Evolutionary conservation across 2,113 vertebrate species (phyloP).

Genomic region (Crotophaga sulcirostris): DNA sequence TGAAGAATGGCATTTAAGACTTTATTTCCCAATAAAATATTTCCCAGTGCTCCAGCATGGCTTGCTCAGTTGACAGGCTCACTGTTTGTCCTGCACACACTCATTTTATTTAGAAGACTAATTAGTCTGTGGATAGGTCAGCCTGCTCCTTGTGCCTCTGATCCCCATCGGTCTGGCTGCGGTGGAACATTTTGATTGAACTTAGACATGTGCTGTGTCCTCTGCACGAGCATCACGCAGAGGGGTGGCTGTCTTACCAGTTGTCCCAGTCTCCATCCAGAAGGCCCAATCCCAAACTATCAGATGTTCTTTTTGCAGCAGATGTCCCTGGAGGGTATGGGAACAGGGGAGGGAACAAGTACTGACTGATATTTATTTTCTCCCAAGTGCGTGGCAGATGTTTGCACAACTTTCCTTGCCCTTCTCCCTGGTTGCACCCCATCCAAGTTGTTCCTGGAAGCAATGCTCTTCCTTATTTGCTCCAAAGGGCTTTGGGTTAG

Average conservation of each 20-base stretch:
- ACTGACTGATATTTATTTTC: neutral
- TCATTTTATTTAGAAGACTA: constrained; percentile 21
- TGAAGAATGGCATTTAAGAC: constrained; percentile 20
- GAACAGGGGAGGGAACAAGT: neutral
- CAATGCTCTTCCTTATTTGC: neutral
- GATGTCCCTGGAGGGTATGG: neutral
- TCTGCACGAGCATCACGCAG: neutral
- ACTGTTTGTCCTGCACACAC: neutral
- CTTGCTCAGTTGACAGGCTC: neutral
- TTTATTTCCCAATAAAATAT: constrained; percentile 40
- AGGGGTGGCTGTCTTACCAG: neutral
- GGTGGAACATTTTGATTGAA: constrained; percentile 5
- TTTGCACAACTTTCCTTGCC: neutral
- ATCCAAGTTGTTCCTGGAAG: neutral
- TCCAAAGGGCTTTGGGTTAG: neutral
- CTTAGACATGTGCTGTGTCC: neutral
- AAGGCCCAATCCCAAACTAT: neutral
- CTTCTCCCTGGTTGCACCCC: neutral
- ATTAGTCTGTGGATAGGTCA: constrained; percentile 17
- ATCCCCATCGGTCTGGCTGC: neutral
- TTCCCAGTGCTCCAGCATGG: neutral
- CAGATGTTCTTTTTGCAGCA: neutral
- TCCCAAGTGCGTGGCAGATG: neutral
- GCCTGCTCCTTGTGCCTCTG: neutral
- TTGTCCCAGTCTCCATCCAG: neutral